Conservation (phyloP, 2,888 invertebrate genomes). For the Agonopterix alstromeriana region DNA sequence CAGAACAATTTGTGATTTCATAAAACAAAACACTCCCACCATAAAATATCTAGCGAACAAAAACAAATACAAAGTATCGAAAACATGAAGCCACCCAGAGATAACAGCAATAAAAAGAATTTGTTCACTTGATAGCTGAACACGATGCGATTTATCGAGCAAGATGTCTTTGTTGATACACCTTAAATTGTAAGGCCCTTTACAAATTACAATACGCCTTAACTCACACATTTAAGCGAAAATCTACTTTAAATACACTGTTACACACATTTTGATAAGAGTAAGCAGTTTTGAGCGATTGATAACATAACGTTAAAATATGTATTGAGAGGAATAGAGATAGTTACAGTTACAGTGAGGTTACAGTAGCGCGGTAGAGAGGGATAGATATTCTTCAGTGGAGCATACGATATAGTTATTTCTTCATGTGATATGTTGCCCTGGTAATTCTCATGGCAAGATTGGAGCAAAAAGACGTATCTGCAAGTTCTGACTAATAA, state of each 20-base stretch:
- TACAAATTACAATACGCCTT: slow-evolving; percentile 1
- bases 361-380: not conserved
- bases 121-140: slow-evolving; percentile 57
- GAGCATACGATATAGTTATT: not conserved
- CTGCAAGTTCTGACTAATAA: not conserved
- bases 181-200: slow-evolving; percentile 5
- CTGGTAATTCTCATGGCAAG: slow-evolving; percentile 5
- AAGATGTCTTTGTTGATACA: slow-evolving; percentile 60
- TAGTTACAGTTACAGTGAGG: too few relatives aligned
- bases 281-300: too few relatives aligned
- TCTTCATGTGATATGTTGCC: slow-evolving; percentile 2
- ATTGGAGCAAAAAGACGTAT: slow-evolving; percentile 3
- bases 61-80: slow-evolving; percentile 9
- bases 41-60: not conserved
- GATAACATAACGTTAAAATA: too few relatives aligned
- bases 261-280: too few relatives aligned
- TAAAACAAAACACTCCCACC: not conserved
- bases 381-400: not conserved
- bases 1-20: not conserved
- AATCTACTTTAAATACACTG: too few relatives aligned
- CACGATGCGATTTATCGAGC: slow-evolving; percentile 62
- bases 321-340: too few relatives aligned
- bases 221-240: slow-evolving; percentile 4
- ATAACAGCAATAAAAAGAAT: slow-evolving; percentile 67
- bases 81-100: slow-evolving; percentile 67